phyloP scores from a whole-genome alignment of 2,797 vertebrate species.

The Pelochelys cantorii region DNA sequence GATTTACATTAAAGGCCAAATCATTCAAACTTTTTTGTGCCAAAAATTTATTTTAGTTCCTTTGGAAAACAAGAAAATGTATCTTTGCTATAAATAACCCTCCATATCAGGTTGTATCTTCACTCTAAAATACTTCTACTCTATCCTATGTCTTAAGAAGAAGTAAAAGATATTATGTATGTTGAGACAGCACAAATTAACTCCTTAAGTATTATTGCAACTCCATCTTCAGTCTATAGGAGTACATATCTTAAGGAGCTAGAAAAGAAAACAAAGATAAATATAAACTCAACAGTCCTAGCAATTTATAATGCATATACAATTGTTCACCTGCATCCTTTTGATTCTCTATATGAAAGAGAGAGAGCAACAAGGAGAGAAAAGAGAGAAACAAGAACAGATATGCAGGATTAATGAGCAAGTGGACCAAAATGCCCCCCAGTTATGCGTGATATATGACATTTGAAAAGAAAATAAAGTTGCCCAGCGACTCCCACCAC shows the following conservation, averaged over 20 bases:
- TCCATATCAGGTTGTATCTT: conserved; percentile 55
- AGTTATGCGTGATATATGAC: conserved; percentile 84
- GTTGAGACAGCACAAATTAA: conserved; percentile 90
- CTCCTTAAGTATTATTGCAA: conserved; percentile 87
- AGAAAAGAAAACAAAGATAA: conserved; percentile 81
- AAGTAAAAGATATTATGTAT: conserved; percentile 69
- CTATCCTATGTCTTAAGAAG: conserved; percentile 55
- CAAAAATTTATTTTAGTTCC: conserved; percentile 63
- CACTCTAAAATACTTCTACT: conserved; percentile 44
- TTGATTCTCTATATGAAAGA: conserved; percentile 94
- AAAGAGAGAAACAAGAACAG: conserved; percentile 91
- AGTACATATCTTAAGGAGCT: conserved; percentile 88
- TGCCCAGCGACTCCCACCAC: conserved; percentile 74
- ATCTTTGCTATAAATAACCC: conserved; percentile 50
- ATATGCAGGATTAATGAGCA: conserved; percentile 93
- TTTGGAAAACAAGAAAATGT: conserved; percentile 61
- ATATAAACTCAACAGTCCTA: conserved; percentile 86
- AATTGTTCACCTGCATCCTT: conserved; percentile 96
- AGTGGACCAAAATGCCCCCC: conserved; percentile 85
- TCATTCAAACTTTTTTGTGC: conserved; percentile 56
- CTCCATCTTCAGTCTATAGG: conserved; percentile 81
- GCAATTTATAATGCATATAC: conserved; percentile 92
- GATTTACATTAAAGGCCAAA: conserved; percentile 74
- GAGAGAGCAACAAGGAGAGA: conserved; percentile 86
- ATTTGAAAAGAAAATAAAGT: conserved; percentile 78